Conservation (phyloP, 2,888 invertebrate genomes). For the Sycophila texana region DNA sequence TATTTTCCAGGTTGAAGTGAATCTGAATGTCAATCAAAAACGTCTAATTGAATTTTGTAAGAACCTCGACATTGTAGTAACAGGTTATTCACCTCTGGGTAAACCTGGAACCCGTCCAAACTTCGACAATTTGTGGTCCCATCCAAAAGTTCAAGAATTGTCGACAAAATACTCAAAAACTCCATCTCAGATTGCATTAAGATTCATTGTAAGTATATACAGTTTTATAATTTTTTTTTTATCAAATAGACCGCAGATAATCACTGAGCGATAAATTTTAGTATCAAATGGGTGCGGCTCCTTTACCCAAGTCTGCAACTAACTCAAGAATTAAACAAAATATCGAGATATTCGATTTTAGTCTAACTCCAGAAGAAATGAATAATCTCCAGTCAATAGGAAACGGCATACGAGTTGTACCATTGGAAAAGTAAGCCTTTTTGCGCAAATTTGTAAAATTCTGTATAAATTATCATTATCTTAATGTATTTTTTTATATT, state of each 20-base stretch:
- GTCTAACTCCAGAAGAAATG: conserved; percentile 78
- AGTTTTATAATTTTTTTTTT: not conserved
- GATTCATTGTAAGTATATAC: conserved; percentile 78
- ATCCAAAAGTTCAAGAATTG: conserved; percentile 78
- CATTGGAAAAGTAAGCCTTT: conserved; percentile 78
- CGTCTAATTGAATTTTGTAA: conserved; percentile 83
- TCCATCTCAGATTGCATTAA: conserved; percentile 83
- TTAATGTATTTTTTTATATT: not conserved
- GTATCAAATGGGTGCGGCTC: conserved; percentile 75
- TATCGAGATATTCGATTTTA: conserved; percentile 81
- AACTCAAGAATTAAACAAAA: conserved; percentile 80
- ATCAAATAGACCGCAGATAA: conserved; percentile 1
- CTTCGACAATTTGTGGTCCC: conserved; percentile 38
- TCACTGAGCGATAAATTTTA: conserved; percentile 43
- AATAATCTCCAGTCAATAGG: conserved; percentile 74
- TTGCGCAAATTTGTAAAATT: not conserved
- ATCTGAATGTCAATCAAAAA: conserved; percentile 85
- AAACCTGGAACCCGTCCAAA: conserved; percentile 80
- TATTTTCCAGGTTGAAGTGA: conserved; percentile 84
- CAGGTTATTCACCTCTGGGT: conserved; percentile 89
- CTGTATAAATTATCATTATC: not conserved
- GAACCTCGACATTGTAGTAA: conserved; percentile 81
- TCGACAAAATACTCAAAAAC: conserved; percentile 82
- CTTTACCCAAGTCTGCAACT: conserved; percentile 83
- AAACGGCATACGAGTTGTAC: conserved; percentile 81